These are phyloP conservation scores for Cardiocondyla obscurior DNA, from an alignment of 1,140 invertebrate genomes.

Conservation along the genomic window DNA sequence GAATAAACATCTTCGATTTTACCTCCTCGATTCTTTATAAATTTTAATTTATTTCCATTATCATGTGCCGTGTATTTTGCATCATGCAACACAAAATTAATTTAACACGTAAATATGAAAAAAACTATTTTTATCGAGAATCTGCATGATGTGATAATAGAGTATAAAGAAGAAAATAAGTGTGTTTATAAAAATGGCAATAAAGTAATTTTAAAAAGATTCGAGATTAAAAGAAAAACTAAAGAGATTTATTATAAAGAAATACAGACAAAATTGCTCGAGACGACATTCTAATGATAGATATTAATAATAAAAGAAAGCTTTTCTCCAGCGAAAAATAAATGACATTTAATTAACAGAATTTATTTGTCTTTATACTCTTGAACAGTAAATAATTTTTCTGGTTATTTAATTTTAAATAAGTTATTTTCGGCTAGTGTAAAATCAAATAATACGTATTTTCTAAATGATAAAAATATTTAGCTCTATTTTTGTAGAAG, in stretches of 20 bases:
- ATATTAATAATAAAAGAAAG: background rate
- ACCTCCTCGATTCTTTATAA: background rate
- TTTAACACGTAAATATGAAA: background rate
- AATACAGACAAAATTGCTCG: background rate
- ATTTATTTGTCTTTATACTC: background rate
- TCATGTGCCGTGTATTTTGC: background rate
- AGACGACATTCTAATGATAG: background rate
- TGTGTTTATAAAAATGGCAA: background rate
- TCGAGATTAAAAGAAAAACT: background rate
- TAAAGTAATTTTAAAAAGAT: background rate
- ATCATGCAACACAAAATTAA: background rate
- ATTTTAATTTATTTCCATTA: background rate
- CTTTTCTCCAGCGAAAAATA: background rate
- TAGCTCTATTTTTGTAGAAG: background rate
- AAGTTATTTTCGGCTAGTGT: no score
- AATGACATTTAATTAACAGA: background rate
- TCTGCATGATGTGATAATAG: background rate
- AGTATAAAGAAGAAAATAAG: background rate
- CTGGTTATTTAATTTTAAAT: no score
- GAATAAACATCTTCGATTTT: background rate
- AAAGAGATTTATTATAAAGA: background rate
- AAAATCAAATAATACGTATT: no score
- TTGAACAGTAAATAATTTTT: background rate
- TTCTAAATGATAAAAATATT: no score
- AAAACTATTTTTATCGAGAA: background rate